Percentiles rank a stretch among this genome's conserved stretches.
phyloP scores from a whole-genome alignment of 1,140 invertebrate genomes.

The Drosophila aff. region DNA sequence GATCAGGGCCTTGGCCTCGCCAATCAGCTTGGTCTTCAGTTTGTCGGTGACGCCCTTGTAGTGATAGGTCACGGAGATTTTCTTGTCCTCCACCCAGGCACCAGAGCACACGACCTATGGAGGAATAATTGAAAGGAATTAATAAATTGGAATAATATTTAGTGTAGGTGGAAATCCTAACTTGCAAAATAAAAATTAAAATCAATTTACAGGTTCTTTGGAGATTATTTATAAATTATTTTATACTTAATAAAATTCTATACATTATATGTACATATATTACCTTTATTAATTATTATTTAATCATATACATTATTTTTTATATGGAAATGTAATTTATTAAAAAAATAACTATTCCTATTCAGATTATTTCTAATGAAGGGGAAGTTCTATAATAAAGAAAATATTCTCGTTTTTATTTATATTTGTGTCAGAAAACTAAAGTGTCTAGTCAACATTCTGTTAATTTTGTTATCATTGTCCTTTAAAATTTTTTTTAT shows the following conservation, averaged over 20 bases:
- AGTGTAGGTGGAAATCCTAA: too few relatives aligned
- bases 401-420: not conserved
- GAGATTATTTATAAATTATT: not conserved
- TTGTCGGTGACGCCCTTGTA: conserved; percentile 92
- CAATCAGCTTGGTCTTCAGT: conserved; percentile 88
- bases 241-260: not conserved
- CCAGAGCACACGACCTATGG: conserved; percentile 91
- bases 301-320: not conserved
- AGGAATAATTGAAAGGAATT: not conserved
- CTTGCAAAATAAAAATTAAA: too few relatives aligned
- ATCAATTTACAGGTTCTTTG: not conserved
- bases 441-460: not conserved
- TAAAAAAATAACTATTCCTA: too few relatives aligned
- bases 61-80: conserved; percentile 94
- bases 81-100: conserved; percentile 97
- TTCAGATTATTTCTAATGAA: not conserved
- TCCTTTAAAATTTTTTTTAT: not conserved
- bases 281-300: too few relatives aligned
- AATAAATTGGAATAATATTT: not conserved
- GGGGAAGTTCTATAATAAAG: too few relatives aligned
- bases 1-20: conserved; percentile 90
- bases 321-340: not conserved
- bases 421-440: not conserved
- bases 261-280: not conserved
- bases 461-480: not conserved